Percentiles rank a stretch among this genome's conserved stretches.
Evolutionary conservation across 1,140 invertebrate genomes (phyloP).

Genomic region (Lerema accius): DNA sequence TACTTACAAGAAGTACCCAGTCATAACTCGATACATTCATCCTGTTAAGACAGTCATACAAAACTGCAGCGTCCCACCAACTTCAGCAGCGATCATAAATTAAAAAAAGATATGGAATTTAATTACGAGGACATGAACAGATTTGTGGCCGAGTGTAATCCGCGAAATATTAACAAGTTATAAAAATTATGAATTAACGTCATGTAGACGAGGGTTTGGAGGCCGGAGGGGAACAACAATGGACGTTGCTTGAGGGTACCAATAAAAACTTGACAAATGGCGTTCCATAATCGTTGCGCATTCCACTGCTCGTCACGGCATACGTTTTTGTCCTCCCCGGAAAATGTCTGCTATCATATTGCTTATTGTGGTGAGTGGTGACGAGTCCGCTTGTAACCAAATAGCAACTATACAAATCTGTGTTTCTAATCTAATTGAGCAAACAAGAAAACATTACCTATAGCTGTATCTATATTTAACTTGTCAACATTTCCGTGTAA

Average conservation of each 20-base stretch:
- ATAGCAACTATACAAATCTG: neutral
- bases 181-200: slow-evolving; percentile 80
- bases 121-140: slow-evolving; percentile 58
- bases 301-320: slow-evolving; percentile 65
- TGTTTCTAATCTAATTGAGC: too few species aligned
- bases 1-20: too few species aligned
- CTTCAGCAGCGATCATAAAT: slow-evolving; percentile 18
- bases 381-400: slow-evolving; percentile 17
- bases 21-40: too few species aligned
- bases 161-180: slow-evolving; percentile 74
- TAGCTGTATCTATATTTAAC: too few species aligned
- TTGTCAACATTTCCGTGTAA: too few species aligned
- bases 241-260: slow-evolving; percentile 63
- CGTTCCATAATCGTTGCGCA: slow-evolving; percentile 77
- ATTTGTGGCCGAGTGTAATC: slow-evolving; percentile 47
- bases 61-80: too few species aligned
- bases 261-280: slow-evolving; percentile 82
- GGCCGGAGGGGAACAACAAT: slow-evolving; percentile 58
- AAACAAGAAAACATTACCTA: too few species aligned
- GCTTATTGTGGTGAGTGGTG: slow-evolving; percentile 40
- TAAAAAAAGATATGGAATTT: slow-evolving; percentile 54
- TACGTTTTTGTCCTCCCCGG: slow-evolving; percentile 41
- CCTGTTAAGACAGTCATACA: too few species aligned
- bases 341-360: slow-evolving; percentile 38
- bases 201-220: slow-evolving; percentile 62